Percentiles rank a stretch among this genome's conserved stretches.
phyloP scores from a whole-genome alignment of 1,140 invertebrate genomes.

The Trichogramma pretiosum region DNA sequence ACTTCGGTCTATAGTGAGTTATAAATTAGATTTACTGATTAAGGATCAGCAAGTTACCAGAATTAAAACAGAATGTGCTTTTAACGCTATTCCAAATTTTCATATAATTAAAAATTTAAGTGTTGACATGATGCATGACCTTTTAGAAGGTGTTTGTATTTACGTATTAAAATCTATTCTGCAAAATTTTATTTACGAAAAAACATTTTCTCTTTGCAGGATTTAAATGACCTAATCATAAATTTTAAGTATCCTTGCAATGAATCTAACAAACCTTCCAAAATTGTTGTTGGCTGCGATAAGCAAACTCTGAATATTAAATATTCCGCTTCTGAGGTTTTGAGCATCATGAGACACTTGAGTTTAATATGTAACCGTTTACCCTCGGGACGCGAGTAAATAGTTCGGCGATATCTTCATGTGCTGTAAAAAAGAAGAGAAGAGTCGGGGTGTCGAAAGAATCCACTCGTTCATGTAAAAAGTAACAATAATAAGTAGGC shows the following conservation, averaged over 20 bases:
- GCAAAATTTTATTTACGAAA: background rate
- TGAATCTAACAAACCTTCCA: background rate
- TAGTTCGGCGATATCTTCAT: no score
- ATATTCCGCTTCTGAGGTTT: background rate
- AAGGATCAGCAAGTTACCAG: background rate
- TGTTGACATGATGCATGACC: constrained; percentile 1
- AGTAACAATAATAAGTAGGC: no score
- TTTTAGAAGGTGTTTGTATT: background rate
- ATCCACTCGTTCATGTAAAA: no score
- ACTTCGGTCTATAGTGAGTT: background rate
- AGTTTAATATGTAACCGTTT: no score
- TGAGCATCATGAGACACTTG: background rate
- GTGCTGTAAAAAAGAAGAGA: no score
- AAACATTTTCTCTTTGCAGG: background rate
- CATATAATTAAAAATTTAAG: background rate
- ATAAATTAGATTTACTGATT: background rate
- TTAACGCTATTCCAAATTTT: background rate
- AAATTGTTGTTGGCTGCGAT: background rate
- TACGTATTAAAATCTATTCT: background rate
- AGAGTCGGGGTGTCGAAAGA: no score
- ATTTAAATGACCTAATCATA: background rate
- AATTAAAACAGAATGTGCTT: background rate
- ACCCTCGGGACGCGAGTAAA: no score
- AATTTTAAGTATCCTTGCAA: background rate
- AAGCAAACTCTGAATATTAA: background rate